A percentile compares a stretch with the other conserved stretches of the same genome.
Evolutionary conservation across 2,888 invertebrate species (phyloP).

Genomic region (Drymonia ruficornis): DNA sequence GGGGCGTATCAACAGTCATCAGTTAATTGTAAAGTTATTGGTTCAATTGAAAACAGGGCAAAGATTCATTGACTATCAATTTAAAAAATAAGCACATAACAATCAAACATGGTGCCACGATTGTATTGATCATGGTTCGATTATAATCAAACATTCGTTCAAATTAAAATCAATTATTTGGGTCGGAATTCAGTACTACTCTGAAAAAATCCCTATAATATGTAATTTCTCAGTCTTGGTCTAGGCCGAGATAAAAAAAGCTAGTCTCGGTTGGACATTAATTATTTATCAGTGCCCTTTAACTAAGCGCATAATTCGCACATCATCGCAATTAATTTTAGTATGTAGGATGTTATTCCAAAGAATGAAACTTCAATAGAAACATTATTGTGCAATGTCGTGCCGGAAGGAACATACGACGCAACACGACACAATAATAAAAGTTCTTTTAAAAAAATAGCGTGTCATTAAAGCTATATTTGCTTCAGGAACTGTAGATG

Average conservation of each 20-base stretch:
- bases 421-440: too few species aligned
- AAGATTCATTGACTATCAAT: slow-evolving; percentile 35
- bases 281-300: too few species aligned
- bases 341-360: too few species aligned
- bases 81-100: slow-evolving; percentile 29
- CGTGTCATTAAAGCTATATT: background rate
- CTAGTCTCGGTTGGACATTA: too few species aligned
- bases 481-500: slow-evolving; percentile 12
- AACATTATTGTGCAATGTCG: too few species aligned
- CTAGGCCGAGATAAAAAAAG: too few species aligned
- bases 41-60: slow-evolving; percentile 30
- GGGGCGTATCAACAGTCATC: slow-evolving; percentile 16
- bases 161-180: background rate
- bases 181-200: background rate
- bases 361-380: too few species aligned
- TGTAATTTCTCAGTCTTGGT: too few species aligned
- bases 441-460: background rate
- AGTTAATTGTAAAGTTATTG: slow-evolving; percentile 35
- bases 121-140: background rate
- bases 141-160: background rate
- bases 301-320: too few species aligned
- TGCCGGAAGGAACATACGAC: too few species aligned
- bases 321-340: too few species aligned
- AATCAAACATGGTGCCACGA: slow-evolving; percentile 15
- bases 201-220: background rate